A percentile compares a stretch with the other conserved stretches of the same genome.
These are phyloP conservation scores for Lagenorhynchus albirostris DNA, from an alignment of 2,113 vertebrate genomes.

Conservation along the genomic window DNA sequence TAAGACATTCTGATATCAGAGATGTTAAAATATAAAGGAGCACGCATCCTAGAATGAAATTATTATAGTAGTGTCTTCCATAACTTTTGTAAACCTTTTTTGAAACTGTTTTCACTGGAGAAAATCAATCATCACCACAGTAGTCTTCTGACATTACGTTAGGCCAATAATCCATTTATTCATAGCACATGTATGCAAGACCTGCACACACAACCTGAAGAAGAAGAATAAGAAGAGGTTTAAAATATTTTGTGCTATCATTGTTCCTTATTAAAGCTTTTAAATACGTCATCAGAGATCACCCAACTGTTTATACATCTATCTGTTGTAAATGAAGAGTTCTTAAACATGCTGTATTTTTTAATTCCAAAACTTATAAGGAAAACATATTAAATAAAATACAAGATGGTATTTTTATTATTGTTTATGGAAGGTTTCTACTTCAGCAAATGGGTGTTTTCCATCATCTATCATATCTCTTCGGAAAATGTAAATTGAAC, in stretches of 20 bases:
- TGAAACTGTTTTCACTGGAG: neutral
- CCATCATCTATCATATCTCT: conserved; percentile 14
- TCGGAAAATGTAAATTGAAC: conserved; percentile 35
- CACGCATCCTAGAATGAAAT: neutral
- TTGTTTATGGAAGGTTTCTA: conserved; percentile 37
- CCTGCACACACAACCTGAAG: neutral
- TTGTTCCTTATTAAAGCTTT: neutral
- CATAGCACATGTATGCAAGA: neutral
- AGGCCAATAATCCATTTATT: neutral
- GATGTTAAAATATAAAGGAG: neutral
- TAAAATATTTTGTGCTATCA: neutral
- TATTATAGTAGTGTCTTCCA: neutral
- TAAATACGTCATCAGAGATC: neutral
- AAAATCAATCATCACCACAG: neutral
- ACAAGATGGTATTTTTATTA: conserved; percentile 31
- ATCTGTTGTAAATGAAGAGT: neutral
- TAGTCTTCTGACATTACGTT: neutral
- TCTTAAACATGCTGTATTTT: neutral
- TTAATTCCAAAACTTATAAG: neutral
- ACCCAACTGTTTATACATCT: neutral
- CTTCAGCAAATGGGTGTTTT: conserved; percentile 31
- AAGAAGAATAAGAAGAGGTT: neutral
- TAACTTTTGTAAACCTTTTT: neutral
- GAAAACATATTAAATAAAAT: conserved; percentile 34
- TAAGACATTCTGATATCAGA: neutral